phyloP scores from a whole-genome alignment of 2,888 invertebrate genomes.

The Pyrrhosoma nymphula region DNA sequence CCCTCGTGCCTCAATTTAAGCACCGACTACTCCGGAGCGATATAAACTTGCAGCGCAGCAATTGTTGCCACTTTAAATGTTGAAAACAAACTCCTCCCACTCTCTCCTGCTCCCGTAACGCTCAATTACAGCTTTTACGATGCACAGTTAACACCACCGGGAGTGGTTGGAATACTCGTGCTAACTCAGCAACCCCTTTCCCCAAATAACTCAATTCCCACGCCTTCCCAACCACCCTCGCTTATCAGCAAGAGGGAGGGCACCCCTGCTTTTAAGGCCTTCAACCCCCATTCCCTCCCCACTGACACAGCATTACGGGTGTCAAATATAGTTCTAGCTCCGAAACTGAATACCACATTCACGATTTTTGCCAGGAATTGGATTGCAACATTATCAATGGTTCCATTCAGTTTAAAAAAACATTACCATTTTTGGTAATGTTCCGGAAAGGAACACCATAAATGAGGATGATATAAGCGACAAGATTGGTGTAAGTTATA shows the following conservation, averaged over 20 bases:
- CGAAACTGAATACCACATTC: not conserved
- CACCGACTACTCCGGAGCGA: not conserved
- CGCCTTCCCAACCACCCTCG: not conserved
- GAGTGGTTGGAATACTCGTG: not conserved
- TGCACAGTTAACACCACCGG: not conserved
- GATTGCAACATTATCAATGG: too few relatives aligned
- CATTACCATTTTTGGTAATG: too few relatives aligned
- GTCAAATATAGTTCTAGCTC: not conserved
- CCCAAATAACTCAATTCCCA: not conserved
- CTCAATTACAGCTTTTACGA: not conserved
- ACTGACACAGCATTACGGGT: not conserved
- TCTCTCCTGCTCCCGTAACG: not conserved
- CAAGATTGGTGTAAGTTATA: too few relatives aligned
- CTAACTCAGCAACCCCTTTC: not conserved
- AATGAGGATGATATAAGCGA: too few relatives aligned
- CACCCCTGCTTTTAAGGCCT: not conserved
- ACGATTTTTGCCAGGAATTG: too few relatives aligned
- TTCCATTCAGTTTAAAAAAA: too few relatives aligned
- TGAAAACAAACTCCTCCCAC: not conserved
- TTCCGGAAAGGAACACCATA: too few relatives aligned
- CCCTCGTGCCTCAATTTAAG: not conserved
- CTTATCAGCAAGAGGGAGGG: not conserved
- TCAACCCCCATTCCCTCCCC: not conserved
- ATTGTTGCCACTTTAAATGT: not conserved
- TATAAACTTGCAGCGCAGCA: not conserved